Evolutionary conservation across 2,797 vertebrate species (phyloP).

Genomic region (Syndactyla subalaris): DNA sequence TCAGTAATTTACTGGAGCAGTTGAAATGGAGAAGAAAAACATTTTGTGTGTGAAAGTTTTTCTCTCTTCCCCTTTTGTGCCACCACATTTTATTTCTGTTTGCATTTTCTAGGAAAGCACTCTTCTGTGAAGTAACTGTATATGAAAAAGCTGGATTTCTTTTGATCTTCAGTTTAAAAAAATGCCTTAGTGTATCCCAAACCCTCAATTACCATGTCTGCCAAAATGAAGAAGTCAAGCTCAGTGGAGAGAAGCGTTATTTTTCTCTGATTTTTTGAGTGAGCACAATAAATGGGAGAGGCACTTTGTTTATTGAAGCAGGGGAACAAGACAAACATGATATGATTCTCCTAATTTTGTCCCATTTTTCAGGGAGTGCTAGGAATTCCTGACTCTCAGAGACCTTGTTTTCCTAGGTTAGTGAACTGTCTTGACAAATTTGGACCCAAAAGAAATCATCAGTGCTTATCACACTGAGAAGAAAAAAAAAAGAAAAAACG

Average conservation of each 20-base stretch:
- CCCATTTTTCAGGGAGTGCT: background rate
- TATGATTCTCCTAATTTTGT: background rate
- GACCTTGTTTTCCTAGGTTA: background rate
- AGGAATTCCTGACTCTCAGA: background rate
- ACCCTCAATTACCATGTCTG: slow-evolving; percentile 22
- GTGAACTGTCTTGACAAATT: background rate
- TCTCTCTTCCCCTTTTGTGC: background rate
- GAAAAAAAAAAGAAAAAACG: background rate
- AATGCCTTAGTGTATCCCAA: background rate
- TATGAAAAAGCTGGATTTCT: slow-evolving; percentile 20
- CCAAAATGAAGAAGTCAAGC: background rate
- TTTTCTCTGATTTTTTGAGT: slow-evolving; percentile 2
- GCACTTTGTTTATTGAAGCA: background rate
- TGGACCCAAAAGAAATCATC: background rate
- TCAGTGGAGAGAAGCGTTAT: background rate
- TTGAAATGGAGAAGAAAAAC: slow-evolving; percentile 20
- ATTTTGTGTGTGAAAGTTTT: background rate
- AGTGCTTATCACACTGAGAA: background rate
- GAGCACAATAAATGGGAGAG: background rate
- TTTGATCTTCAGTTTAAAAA: background rate
- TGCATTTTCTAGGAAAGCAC: slow-evolving; percentile 51
- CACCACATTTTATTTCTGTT: slow-evolving; percentile 24
- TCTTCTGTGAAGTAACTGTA: background rate
- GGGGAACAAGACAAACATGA: background rate
- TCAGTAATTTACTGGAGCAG: slow-evolving; percentile 1